Percentiles rank a stretch among this genome's conserved stretches.
These are phyloP conservation scores for Ophiodon elongatus DNA, from an alignment of 2,113 vertebrate genomes.

Conservation along the genomic window DNA sequence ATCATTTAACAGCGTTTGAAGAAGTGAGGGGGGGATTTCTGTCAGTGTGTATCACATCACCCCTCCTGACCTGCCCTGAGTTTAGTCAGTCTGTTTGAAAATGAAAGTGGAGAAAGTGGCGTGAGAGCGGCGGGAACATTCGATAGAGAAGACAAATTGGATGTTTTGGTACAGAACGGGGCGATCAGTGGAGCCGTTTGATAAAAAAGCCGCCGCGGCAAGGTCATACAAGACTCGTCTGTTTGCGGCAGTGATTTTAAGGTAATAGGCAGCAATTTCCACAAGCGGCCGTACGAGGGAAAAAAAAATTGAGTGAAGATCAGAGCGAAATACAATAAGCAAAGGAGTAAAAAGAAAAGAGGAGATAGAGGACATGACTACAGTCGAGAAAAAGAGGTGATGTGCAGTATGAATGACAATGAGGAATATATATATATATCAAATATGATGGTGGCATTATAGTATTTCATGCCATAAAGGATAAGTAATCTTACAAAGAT, in stretches of 20 bases:
- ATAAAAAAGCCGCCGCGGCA: constrained; percentile 54
- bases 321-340: constrained; percentile 34
- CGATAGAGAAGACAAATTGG: constrained; percentile 58
- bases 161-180: constrained; percentile 47
- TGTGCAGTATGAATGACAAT: constrained; percentile 20
- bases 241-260: constrained; percentile 45
- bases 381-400: constrained; percentile 1
- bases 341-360: constrained; percentile 15
- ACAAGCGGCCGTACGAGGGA: constrained; percentile 19
- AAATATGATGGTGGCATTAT: not conserved
- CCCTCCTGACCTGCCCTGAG: constrained; percentile 21
- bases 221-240: constrained; percentile 52
- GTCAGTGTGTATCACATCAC: constrained; percentile 65
- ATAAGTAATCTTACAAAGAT: constrained; percentile 13
- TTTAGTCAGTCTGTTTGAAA: constrained; percentile 56
- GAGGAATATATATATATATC: constrained; percentile 8
- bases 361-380: constrained; percentile 12
- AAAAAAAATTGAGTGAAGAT: constrained; percentile 25
- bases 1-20: constrained; percentile 69
- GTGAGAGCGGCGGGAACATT: constrained; percentile 13
- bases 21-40: constrained; percentile 66
- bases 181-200: constrained; percentile 42
- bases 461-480: not conserved
- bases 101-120: constrained; percentile 30
- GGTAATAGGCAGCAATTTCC: constrained; percentile 67